Percentiles rank a stretch among this genome's conserved stretches.
Evolutionary conservation across 2,888 invertebrate species (phyloP).

Genomic region (Phorcus lineatus): DNA sequence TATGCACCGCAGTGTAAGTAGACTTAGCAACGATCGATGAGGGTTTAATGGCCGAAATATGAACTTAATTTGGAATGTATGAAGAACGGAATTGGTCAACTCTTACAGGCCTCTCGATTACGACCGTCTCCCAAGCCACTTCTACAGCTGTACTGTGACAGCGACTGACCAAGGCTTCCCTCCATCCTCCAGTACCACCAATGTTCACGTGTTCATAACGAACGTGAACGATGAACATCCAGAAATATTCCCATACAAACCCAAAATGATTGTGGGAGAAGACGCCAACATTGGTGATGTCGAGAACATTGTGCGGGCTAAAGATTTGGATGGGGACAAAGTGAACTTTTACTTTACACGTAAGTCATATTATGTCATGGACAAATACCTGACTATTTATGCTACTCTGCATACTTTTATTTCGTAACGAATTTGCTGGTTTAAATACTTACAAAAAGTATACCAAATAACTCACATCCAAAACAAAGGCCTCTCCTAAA

Average conservation of each 20-base stretch:
- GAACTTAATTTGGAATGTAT: too few relatives aligned
- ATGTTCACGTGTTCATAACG: conserved; percentile 96
- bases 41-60: too few relatives aligned
- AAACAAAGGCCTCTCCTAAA: too few relatives aligned
- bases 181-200: conserved; percentile 92
- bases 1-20: too few relatives aligned
- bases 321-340: conserved; percentile 97
- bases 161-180: conserved; percentile 97
- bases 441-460: too few relatives aligned
- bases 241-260: conserved; percentile 54
- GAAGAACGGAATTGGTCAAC: too few relatives aligned
- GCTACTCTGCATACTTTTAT: too few relatives aligned
- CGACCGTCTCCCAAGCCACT: conserved; percentile 75
- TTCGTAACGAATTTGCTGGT: too few relatives aligned
- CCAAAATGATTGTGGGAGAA: conserved; percentile 58
- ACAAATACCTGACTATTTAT: too few relatives aligned
- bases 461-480: too few relatives aligned
- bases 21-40: too few relatives aligned
- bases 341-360: conserved; percentile 85
- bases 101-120: conserved; percentile 68
- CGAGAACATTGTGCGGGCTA: conserved; percentile 96
- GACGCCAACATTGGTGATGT: conserved; percentile 82
- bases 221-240: conserved; percentile 99
- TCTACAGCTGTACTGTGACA: conserved; percentile 91
- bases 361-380: conserved; percentile 34